Base-by-base conservation (phyloP, 2,797 vertebrate genomes). In the Hylomyscus alleni region DNA sequence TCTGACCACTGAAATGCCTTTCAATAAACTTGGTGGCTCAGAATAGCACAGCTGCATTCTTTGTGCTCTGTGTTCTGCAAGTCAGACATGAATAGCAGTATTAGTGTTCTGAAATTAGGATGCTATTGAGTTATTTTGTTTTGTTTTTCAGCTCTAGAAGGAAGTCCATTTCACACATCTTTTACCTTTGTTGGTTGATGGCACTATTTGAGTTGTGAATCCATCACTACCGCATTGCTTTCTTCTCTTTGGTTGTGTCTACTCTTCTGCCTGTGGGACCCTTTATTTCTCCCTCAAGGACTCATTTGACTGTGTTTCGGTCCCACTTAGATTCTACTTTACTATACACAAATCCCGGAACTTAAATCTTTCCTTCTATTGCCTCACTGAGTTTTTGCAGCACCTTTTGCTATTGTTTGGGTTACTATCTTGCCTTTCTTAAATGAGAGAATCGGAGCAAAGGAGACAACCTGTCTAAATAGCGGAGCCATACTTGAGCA, bases 311-410 rank as follows among this genome's bases (percentile, higher is more conserved):
- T 52, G 10, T 7, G 17, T 47, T 90, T 52, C 87, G 13, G 13
- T 15, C 37, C 29, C 14, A 58, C 31, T 11, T 90, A 69, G 37
- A 54, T 26, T 9, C 34, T 37, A 54, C 50, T 72, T 72, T 26
- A 54, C 26, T 44, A 2, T 54, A 73, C 52, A 75, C 15, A 73
- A 54, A 26, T 20, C 10, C 9, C 52, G 6, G 1, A 31, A 20
- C 15, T 11, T 15, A 65, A 26, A 62, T 75, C n/a, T 69, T 91
- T 15, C 14, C 11, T 10, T 10, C 47, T 76, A 2, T 67, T 50
- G 69, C n/a, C 19, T 62, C 26, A 90, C 31, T 84, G 86, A 72
- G 58, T 90, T 95, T 75, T 93, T 73, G 50, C 37, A 94, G 93
- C 11, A 85, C 47, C 34, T 37, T n/a, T 86, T 89, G 11, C 73